Evolutionary conservation across 2,113 vertebrate genomes (phyloP), one percentile per base, ranked within the genome.

Genomic region (Orycteropus afer): DNA sequence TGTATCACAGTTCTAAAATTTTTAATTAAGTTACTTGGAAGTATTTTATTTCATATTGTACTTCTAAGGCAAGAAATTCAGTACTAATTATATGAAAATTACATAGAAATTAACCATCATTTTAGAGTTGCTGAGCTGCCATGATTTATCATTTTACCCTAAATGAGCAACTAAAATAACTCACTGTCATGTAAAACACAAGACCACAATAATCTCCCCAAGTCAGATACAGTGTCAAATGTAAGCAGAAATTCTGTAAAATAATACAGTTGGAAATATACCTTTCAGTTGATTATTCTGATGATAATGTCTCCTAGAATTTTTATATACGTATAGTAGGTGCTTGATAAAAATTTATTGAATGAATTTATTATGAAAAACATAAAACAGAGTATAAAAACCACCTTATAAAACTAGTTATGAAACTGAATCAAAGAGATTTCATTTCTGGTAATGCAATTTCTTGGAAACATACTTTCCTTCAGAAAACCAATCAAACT

Each of bases 381-480:
- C 15, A 25, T 87, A 83, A 93, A 87, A 84, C 6, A 82, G 17
- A 74, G 93, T 87, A 96, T 51, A 61, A 95, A 91, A 90, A 80
- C 83, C 78, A 93, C 73, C 25, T 88, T 86, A 90, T 90, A 89
- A 93, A 94, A 88, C 25, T 90, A 61, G 69, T 71, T 94, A 87
- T 82, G 91, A 96, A 96, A 97, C 92, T 67, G 85, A 95, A 76
- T 55, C 65, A 84, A 91, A 94, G 82, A 87, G 22, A 78, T 76
- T 91, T 93, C 93, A 93, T 90, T 96, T 97, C 95, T 94, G 55
- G 92, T 87, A 91, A 96, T 51, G 51, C 61, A 71, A 76, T 61
- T 97, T 97, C 95, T 97, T 95, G 95, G 96, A 97, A 96, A 93
- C 40, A 93, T 42, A 74, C 29, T 91, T 90, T 92, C 92, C 93